Percentiles rank a stretch among this genome's conserved stretches.
These are phyloP conservation scores for Gryllus longicercus DNA, from an alignment of 2,888 invertebrate genomes.

Conservation along the genomic window DNA sequence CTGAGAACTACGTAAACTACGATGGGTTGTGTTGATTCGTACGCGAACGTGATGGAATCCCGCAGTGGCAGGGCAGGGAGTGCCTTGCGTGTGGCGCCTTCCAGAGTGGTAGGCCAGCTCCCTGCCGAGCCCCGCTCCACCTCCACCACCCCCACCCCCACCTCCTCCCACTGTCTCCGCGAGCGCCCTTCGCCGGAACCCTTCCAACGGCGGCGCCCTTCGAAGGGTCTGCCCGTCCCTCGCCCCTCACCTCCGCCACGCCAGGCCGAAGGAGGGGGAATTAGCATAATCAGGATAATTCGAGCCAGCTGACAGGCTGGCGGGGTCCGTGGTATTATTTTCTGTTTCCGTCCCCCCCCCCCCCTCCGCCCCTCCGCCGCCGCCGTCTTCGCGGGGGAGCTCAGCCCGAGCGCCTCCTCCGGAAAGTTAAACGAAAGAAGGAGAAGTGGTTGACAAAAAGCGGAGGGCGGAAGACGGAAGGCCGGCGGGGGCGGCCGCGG, in stretches of 20 bases:
- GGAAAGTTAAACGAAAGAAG: neutral
- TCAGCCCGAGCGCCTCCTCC: too few relatives aligned
- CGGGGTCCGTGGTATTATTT: slow-evolving; percentile 27
- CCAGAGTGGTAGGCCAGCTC: too few relatives aligned
- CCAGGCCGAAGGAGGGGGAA: slow-evolving; percentile 28
- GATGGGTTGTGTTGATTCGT: too few relatives aligned
- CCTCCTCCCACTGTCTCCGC: neutral
- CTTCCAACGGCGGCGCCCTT: neutral
- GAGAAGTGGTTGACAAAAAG: neutral
- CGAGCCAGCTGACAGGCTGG: slow-evolving; percentile 35
- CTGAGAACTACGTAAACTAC: too few relatives aligned
- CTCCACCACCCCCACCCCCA: neutral
- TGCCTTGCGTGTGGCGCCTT: too few relatives aligned
- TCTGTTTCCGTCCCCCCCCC: slow-evolving; percentile 22
- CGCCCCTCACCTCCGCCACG: slow-evolving; percentile 22
- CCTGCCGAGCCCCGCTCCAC: too few relatives aligned
- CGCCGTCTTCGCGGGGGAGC: neutral
- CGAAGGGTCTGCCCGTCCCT: slow-evolving; percentile 18
- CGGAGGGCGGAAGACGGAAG: neutral
- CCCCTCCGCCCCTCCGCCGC: slow-evolving; percentile 19
- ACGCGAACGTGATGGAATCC: too few relatives aligned
- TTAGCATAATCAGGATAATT: slow-evolving; percentile 38
- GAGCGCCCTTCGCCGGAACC: neutral
- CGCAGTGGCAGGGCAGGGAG: too few relatives aligned
- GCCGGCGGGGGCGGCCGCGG: neutral